Conservation (phyloP, 2,888 invertebrate genomes). For the Dynastes hyllus region DNA sequence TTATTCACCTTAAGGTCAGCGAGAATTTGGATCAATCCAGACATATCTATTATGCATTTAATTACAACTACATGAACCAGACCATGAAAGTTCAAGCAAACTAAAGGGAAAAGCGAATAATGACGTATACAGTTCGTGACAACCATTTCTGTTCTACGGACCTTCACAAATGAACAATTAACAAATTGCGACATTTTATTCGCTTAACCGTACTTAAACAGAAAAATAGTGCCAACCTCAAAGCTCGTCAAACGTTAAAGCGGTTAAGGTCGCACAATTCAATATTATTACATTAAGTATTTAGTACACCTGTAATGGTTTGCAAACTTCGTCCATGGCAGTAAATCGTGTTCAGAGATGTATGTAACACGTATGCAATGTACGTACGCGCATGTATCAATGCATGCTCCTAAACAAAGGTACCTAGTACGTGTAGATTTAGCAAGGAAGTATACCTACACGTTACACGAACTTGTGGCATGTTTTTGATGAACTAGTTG, state of each 20-base stretch:
- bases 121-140: no score
- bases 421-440: neutral
- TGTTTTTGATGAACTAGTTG: no score
- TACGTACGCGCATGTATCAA: neutral
- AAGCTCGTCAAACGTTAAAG: conserved; percentile 4
- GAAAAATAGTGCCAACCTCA: neutral
- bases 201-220: neutral
- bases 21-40: no score
- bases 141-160: no score
- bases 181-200: neutral
- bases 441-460: neutral
- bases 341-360: neutral
- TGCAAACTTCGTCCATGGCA: conserved; percentile 16
- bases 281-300: conserved; percentile 22
- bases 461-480: no score
- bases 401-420: neutral
- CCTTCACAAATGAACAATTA: neutral
- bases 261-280: conserved; percentile 10
- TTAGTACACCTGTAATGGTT: neutral
- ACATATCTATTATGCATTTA: no score
- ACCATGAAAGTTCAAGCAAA: no score
- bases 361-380: neutral
- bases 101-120: no score
- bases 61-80: no score
- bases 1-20: no score